phyloP scores from a whole-genome alignment of 2,113 vertebrate species.

The Mastomys natalensis region DNA sequence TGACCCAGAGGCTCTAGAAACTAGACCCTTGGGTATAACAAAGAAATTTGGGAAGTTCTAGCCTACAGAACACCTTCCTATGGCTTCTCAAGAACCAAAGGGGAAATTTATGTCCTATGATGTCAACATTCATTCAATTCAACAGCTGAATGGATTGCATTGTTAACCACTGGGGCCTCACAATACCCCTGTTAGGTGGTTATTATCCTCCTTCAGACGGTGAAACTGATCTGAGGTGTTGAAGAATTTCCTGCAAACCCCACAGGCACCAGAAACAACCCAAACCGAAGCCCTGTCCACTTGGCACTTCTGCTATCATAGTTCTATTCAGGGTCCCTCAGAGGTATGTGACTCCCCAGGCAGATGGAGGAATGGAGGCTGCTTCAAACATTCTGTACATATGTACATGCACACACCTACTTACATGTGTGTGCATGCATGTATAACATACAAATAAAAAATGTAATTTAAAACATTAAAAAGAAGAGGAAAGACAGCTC shows the following conservation, averaged over 20 bases:
- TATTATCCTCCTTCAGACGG: not conserved
- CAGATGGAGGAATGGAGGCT: not conserved
- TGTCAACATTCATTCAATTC: not conserved
- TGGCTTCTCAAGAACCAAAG: not conserved
- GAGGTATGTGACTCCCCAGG: not conserved
- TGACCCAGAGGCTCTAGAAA: not conserved
- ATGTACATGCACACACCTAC: not conserved
- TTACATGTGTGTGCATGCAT: not conserved
- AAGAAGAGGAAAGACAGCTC: not conserved
- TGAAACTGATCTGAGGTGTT: not conserved
- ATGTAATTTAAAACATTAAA: not conserved
- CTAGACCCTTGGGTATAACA: not conserved
- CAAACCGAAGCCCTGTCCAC: not conserved
- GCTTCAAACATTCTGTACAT: not conserved
- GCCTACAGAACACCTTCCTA: not conserved
- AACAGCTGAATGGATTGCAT: not conserved
- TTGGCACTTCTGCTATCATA: not conserved
- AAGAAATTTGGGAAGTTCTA: not conserved
- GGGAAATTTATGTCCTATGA: not conserved
- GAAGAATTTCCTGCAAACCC: not conserved
- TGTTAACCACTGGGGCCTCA: not conserved
- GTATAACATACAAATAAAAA: too few species aligned
- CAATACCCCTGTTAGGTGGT: not conserved
- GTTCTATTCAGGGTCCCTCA: not conserved
- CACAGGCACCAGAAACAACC: not conserved